Percentiles rank a stretch among this genome's conserved stretches.
These are phyloP conservation scores for Psix sp. DNA, from an alignment of 1,140 invertebrate species.

Conservation along the genomic window DNA sequence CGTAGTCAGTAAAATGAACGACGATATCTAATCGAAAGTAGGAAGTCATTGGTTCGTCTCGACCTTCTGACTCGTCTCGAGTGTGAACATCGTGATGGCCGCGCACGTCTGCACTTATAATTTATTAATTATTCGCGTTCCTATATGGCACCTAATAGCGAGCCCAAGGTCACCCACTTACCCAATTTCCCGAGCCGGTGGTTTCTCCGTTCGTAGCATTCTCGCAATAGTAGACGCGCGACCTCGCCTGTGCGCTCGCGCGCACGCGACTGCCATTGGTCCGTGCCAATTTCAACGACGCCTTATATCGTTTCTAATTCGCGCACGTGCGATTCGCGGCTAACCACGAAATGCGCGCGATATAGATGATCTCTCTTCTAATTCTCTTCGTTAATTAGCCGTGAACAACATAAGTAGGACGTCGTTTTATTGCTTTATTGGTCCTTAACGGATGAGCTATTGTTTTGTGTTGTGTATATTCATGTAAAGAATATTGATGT, in stretches of 20 bases:
- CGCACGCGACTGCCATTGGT: slow-evolving; percentile 17
- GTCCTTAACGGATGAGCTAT: slow-evolving; percentile 15
- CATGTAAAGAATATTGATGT: too few relatives aligned
- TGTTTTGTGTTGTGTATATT: too few relatives aligned
- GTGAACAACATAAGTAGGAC: slow-evolving; percentile 30
- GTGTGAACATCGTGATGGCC: too few relatives aligned
- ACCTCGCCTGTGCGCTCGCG: slow-evolving; percentile 11
- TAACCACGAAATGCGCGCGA: slow-evolving; percentile 9
- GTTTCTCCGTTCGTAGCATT: slow-evolving; percentile 37
- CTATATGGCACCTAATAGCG: slow-evolving; percentile 25
- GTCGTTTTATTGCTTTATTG: slow-evolving; percentile 18
- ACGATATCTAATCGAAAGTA: too few relatives aligned
- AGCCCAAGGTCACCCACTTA: slow-evolving; percentile 59
- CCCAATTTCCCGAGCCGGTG: slow-evolving; percentile 48
- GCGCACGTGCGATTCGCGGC: slow-evolving; percentile 19
- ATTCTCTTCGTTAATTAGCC: slow-evolving; percentile 43
- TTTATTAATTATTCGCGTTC: slow-evolving; percentile 33
- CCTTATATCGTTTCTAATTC: slow-evolving; percentile 36
- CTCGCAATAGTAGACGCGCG: slow-evolving; percentile 5
- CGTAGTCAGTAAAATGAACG: too few relatives aligned
- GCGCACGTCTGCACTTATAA: too few relatives aligned
- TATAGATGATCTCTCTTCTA: slow-evolving; percentile 40
- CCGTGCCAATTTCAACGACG: slow-evolving; percentile 36
- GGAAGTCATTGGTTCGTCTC: too few relatives aligned
- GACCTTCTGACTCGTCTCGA: too few relatives aligned